Evolutionary conservation across 2,113 vertebrate genomes (phyloP), one percentile per base, ranked within the genome.

Genomic region (Sardina pilchardus): DNA sequence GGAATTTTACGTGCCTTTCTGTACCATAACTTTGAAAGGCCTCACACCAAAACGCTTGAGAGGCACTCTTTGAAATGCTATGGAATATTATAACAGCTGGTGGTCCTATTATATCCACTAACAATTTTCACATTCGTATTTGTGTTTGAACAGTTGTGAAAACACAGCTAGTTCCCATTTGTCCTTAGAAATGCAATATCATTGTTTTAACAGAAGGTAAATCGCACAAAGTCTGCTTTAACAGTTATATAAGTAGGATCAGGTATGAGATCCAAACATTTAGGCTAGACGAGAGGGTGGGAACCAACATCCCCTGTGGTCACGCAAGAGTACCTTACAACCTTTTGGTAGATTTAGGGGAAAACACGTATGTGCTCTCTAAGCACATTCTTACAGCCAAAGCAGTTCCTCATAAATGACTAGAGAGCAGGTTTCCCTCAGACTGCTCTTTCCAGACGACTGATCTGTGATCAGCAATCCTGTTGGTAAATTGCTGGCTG

Each of bases 71-170:
- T 36, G 71, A 14, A 34, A 78, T 78, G 71, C 71, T 78, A 34
- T 34, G 26, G 71, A 78, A 34, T 78, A 78, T 78, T 78, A 84
- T 39, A 48, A 85, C 63, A 86, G 81, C 71, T 84, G 88, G 83
- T 71, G 75, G 84, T 82, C 10, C 75, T 82, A 81, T 67, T 48
- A 48, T 42, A 71, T n/a, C 42, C 82, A 34, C 26, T 8, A 75
- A 75, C 67, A 34, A 30, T 71, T 71, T 71, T 75, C 53, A 59
- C 16, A 78, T 82, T 67, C 34, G 44, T 30, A 19, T 44, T 83
- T 86, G 53, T 39, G 82, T 88, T 90, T 86, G 16, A 85, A 88
- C 88, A 89, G 85, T 82, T 91, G 86, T 88, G 85, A 88, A 91
- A 91, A 87, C 86, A 88, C 17, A 21, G 26, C 50, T 83, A 19